These are phyloP conservation scores for Falco biarmicus DNA, from an alignment of 2,797 vertebrate species.

Conservation along the genomic window DNA sequence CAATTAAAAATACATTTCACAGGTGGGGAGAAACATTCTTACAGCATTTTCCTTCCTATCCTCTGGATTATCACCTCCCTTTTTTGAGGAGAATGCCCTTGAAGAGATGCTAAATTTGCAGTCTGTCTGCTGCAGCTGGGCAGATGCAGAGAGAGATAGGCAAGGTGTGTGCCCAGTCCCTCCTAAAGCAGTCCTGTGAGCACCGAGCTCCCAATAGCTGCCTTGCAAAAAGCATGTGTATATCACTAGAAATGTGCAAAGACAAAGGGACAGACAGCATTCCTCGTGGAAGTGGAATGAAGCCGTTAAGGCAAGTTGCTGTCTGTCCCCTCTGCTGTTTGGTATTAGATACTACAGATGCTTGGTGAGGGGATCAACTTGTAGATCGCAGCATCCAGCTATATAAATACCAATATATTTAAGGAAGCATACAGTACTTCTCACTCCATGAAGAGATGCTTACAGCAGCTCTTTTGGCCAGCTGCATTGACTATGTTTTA, in stretches of 20 bases:
- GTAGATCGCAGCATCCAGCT: not conserved
- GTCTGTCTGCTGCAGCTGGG: not conserved
- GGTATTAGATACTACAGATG: not conserved
- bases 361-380: not conserved
- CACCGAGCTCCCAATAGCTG: not conserved
- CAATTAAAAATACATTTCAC: not conserved
- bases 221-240: fast-evolving
- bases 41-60: not conserved
- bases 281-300: not conserved
- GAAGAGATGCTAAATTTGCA: not conserved
- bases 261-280: not conserved
- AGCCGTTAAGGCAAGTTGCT: not conserved
- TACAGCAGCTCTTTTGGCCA: not conserved
- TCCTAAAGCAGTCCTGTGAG: not conserved
- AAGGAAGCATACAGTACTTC: not conserved
- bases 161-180: not conserved
- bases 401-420: not conserved
- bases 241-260: not conserved
- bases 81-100: not conserved
- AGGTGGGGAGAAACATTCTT: not conserved
- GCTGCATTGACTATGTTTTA: not conserved
- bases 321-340: not conserved
- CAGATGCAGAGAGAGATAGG: not conserved
- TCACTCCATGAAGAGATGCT: not conserved
- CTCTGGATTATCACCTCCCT: not conserved